Conservation (phyloP, 2,888 invertebrate species). For the Charanyca ferruginea region DNA sequence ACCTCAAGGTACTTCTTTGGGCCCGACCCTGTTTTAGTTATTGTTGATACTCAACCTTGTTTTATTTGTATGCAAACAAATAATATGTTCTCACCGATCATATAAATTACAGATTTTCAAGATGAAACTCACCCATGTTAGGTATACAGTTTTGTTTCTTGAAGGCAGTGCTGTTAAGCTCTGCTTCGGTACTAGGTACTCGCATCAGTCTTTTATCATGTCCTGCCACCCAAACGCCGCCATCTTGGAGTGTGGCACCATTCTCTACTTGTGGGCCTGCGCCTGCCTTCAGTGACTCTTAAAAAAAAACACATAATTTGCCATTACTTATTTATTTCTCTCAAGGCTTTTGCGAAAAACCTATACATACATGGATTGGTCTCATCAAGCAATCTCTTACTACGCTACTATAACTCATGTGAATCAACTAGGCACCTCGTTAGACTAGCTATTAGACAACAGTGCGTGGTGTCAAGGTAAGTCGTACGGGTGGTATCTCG, state of each 20-base stretch:
- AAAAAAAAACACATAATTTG: neutral
- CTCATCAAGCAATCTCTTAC: no score
- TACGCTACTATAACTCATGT: no score
- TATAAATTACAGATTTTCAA: neutral
- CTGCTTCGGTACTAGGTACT: slow-evolving; percentile 79
- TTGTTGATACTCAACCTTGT: neutral
- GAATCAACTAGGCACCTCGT: no score
- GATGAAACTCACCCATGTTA: slow-evolving; percentile 77
- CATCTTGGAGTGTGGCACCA: slow-evolving; percentile 86
- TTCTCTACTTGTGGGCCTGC: slow-evolving; percentile 84
- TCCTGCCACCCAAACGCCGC: slow-evolving; percentile 86
- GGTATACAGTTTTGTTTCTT: slow-evolving; percentile 83
- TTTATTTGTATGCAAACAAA: neutral
- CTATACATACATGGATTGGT: no score
- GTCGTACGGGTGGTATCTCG: no score
- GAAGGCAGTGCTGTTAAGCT: slow-evolving; percentile 75
- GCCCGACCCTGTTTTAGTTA: neutral
- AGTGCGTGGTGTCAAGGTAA: no score
- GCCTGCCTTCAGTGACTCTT: slow-evolving; percentile 83
- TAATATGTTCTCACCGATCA: neutral
- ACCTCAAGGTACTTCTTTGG: slow-evolving; percentile 2
- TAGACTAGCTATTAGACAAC: no score
- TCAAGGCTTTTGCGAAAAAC: no score
- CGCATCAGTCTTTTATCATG: slow-evolving; percentile 79
- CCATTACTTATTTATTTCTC: no score